Base-by-base conservation (phyloP, 2,888 invertebrate genomes). In the Acanthosepion lycidas region DNA sequence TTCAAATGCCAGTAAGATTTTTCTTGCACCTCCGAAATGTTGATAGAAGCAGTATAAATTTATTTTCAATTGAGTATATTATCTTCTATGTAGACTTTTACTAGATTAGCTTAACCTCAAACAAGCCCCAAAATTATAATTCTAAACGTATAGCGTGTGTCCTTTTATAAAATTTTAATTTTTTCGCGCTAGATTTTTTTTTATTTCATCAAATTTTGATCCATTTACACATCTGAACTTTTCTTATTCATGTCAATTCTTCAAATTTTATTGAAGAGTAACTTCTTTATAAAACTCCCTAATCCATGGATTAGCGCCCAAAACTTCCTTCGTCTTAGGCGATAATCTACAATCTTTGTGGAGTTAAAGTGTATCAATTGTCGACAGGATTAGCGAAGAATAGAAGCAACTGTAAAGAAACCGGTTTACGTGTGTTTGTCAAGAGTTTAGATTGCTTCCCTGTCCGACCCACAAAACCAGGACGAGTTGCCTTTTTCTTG, bases 301-400 rank as follows among this genome's bases (percentile, higher is more conserved):
- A 78, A 78, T 78, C 78, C 78, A n/a, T n/a, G 33, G 78, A 78
- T 78, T 78, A 78, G n/a, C 12, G 4, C n/a, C 15, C 9, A n/a
- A 8, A 15, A 78, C 6, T n/a, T 78, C 78, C 9, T 78, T 78
- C n/a, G 28, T 78, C n/a, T 28, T n/a, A 33, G n/a, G 78, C 15
- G 78, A 78, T 78, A 78, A 78, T 78, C 78, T 78, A 15, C 78
- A 15, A 33, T 78, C 78, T 78, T 12, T 15, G 33, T 78, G n/a
- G n/a, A 78, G 78, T 78, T 78, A 33, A 78, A 78, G 78, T 78
- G 78, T 78, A n/a, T 78, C 78, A 78, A 78, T 78, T 78, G 78
- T 78, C 78, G 78, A n/a, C n/a, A n/a, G 78, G 78, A n/a, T 78
- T 33, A 78, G 15, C 1, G n/a, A 78, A 78, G 78, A 78, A 15